These are phyloP conservation scores for Triplophysa dalaica DNA, from an alignment of 2,113 vertebrate genomes.

Conservation along the genomic window DNA sequence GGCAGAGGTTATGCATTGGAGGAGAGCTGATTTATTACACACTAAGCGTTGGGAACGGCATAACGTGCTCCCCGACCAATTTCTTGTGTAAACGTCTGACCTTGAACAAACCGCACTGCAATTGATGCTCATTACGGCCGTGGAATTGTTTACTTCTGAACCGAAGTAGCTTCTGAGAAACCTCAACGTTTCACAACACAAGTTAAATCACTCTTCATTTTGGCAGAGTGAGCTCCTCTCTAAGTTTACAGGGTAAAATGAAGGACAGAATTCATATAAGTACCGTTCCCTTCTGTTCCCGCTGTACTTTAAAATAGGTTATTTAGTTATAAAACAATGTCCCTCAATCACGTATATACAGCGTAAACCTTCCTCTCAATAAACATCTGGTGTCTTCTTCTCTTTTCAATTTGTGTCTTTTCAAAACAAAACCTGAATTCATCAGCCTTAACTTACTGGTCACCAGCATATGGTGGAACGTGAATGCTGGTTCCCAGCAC, in stretches of 20 bases:
- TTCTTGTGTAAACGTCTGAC: conserved; percentile 45
- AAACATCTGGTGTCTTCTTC: background rate
- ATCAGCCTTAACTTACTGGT: too few relatives aligned
- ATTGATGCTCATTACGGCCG: conserved; percentile 19
- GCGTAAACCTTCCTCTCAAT: background rate
- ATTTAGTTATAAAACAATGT: conserved; percentile 4
- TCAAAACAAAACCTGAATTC: background rate
- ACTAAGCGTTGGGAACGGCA: conserved; percentile 35
- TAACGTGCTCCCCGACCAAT: conserved; percentile 31
- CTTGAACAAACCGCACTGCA: conserved; percentile 37
- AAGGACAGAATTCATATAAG: conserved; percentile 16
- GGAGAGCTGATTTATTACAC: conserved; percentile 31
- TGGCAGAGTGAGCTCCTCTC: conserved; percentile 5
- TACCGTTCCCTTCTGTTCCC: background rate
- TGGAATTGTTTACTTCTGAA: conserved; percentile 7
- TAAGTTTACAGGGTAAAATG: background rate
- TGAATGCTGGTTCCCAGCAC: too few relatives aligned
- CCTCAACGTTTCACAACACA: background rate
- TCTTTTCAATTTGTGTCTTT: background rate
- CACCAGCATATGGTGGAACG: background rate
- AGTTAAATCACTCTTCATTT: conserved; percentile 25
- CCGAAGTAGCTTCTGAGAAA: conserved; percentile 22
- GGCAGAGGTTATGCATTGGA: background rate
- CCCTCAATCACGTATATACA: background rate
- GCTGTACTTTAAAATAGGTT: background rate